Conservation (phyloP, 1,140 invertebrate species). For the Musca domestica region DNA sequence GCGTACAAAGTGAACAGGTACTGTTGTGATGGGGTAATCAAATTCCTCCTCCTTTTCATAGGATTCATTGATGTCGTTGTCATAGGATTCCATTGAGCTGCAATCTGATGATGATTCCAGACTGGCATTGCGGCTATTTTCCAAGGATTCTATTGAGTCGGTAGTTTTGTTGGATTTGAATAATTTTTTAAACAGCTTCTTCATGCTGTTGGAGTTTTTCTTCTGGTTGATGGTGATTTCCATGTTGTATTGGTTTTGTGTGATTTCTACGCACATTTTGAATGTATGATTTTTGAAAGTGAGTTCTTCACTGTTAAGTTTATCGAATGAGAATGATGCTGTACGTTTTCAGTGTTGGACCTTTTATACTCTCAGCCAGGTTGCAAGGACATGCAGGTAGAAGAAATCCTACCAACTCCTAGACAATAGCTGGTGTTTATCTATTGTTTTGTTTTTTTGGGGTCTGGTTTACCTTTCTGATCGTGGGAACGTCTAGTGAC, state of each 20-base stretch:
- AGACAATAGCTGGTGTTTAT: no score
- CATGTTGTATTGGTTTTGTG: constrained; percentile 35
- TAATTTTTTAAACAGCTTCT: constrained; percentile 46
- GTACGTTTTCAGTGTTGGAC: no score
- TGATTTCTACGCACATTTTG: constrained; percentile 39
- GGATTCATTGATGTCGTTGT: constrained; percentile 49
- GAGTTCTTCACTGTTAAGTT: no score
- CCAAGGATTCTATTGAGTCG: constrained; percentile 47
- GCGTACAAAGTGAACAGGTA: constrained; percentile 58
- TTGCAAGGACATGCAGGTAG: no score
- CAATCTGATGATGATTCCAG: constrained; percentile 27
- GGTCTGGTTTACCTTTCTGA: no score
- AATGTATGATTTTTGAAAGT: no score
- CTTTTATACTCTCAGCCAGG: no score
- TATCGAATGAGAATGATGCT: no score
- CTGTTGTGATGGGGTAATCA: constrained; percentile 41
- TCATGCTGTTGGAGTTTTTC: constrained; percentile 49
- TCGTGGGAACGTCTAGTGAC: no score
- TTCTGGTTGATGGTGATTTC: constrained; percentile 36
- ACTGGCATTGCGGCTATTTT: constrained; percentile 49
- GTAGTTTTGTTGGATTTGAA: constrained; percentile 48
- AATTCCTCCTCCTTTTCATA: constrained; percentile 45
- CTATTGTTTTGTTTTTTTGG: no score
- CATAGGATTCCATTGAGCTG: constrained; percentile 42
- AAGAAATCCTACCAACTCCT: no score